A percentile compares a stretch with the other conserved stretches of the same genome.
phyloP scores from a whole-genome alignment of 2,888 invertebrate genomes.

The Brachyptera putata region DNA sequence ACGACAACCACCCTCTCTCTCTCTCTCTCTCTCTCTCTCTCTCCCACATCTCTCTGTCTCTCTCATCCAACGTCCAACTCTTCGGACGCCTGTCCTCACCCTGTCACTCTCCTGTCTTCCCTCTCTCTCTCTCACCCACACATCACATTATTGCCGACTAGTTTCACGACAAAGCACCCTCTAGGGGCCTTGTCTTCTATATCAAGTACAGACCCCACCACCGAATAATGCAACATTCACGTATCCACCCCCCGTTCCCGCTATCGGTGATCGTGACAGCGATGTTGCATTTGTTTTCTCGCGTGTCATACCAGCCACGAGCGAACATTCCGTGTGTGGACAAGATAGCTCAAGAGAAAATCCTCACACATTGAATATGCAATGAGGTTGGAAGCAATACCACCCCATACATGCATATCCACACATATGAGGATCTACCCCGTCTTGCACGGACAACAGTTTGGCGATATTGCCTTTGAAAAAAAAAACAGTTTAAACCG shows the following conservation, averaged over 20 bases:
- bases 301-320: too few relatives aligned
- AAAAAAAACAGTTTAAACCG: slow-evolving; percentile 26
- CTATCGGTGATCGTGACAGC: too few relatives aligned
- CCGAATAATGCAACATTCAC: too few relatives aligned
- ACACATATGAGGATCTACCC: too few relatives aligned
- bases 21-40: too few relatives aligned
- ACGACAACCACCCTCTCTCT: slow-evolving; percentile 20
- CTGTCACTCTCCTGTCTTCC: slow-evolving; percentile 19
- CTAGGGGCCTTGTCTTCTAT: slow-evolving; percentile 1
- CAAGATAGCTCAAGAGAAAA: slow-evolving; percentile 27
- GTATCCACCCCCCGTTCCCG: too few relatives aligned
- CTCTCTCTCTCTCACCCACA: slow-evolving; percentile 14
- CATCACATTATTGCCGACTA: slow-evolving; percentile 10
- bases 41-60: background rate
- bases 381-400: slow-evolving; percentile 25
- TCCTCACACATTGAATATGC: slow-evolving; percentile 31
- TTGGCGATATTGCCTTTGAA: slow-evolving; percentile 28
- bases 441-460: background rate
- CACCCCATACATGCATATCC: too few relatives aligned
- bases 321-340: slow-evolving; percentile 26
- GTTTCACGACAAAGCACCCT: slow-evolving; percentile 18
- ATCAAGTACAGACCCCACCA: too few relatives aligned
- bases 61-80: slow-evolving; percentile 11
- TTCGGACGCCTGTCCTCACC: slow-evolving; percentile 18
- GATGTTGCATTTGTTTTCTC: background rate